Evolutionary conservation across 2,113 vertebrate species (phyloP), one percentile per base, ranked within the genome.

Genomic region (Hemichromis elongatus): DNA sequence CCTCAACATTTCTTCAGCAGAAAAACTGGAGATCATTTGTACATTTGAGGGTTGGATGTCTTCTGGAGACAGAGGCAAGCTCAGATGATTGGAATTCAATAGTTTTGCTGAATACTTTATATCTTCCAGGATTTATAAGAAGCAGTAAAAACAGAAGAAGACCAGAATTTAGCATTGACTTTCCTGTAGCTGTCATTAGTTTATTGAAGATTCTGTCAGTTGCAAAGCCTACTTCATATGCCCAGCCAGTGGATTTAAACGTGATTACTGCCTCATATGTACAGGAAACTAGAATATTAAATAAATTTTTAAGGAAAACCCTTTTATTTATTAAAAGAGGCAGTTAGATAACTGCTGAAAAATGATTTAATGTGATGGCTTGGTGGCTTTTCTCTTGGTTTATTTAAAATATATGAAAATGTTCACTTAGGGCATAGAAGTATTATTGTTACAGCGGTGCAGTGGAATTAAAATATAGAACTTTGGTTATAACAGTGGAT

Each of bases 11-110:
- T 88, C 83, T 77, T 77, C 85, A 63, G 53, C 70, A 70, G 77
- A 84, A 83, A 90, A 91, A 85, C 54, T 53, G 40, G 16, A 83
- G 45, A 84, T 83, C 21, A 61, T 93, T 93, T 86, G 83, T 82
- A 55, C 77, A 77, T 70, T 68, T 85, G 79, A 88, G 68, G 79
- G 21, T 86, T 19, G 66, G 55, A 79, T 86, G 80, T 88, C 11
- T 84, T 82, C 82, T 79, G 9, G 79, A 82, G 81, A 86, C 28
- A 59, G 57, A 87, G 56, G 80, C 55, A 66, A 63, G 68, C 79
- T 28, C 45, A 86, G 78, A 90, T 81, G 73, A 83, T 55, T 90
- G 80, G 84, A 87, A 85, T 90, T 84, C 83, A 86, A 68, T 83
- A 70, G 50, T 55, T 79, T 79, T 2, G n/a, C 18, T 1, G 11